These are phyloP conservation scores for Laticauda colubrina DNA, from an alignment of 2,113 vertebrate genomes.

Conservation along the genomic window DNA sequence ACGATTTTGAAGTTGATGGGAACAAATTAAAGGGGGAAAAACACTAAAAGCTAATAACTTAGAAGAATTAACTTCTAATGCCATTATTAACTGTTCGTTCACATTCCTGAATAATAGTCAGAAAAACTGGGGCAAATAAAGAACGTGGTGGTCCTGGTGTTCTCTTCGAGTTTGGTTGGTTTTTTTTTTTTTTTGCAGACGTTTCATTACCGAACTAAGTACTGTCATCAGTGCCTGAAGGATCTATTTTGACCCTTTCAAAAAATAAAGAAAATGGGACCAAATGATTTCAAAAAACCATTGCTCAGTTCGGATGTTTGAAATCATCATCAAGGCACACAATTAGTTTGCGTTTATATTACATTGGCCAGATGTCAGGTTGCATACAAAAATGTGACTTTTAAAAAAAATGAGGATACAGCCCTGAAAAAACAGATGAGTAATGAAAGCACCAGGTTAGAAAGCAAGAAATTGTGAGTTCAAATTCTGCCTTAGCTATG, in stretches of 20 bases:
- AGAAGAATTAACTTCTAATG: background rate
- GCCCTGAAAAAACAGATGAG: too few species aligned
- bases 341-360: background rate
- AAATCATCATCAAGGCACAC: background rate
- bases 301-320: background rate
- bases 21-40: background rate
- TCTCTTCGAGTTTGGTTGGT: background rate
- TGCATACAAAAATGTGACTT: too few species aligned
- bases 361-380: too few species aligned
- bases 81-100: background rate
- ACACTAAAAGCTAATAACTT: background rate
- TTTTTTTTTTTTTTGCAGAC: too few species aligned
- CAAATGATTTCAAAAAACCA: background rate
- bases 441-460: too few species aligned
- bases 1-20: background rate
- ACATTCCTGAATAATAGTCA: background rate
- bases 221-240: background rate
- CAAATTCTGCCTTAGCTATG: too few species aligned
- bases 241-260: background rate
- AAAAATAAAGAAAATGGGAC: background rate
- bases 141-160: too few species aligned
- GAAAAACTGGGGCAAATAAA: background rate
- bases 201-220: background rate
- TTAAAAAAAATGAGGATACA: background rate
- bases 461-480: too few species aligned